Base-by-base conservation (phyloP, 1,140 invertebrate species). In the Ceratina calcarata region DNA sequence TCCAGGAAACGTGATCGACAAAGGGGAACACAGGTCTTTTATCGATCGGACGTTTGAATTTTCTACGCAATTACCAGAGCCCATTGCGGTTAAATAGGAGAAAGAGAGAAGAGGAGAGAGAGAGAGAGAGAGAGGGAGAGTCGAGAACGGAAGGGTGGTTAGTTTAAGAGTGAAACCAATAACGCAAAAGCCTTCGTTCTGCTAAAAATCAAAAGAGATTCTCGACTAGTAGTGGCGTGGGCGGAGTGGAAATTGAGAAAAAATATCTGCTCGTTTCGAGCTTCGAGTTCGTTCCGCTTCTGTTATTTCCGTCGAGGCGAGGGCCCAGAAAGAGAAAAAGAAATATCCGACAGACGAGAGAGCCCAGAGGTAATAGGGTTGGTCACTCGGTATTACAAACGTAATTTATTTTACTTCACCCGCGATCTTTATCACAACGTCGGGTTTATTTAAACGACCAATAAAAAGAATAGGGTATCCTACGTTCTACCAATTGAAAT, bases 361-460 rank as follows among this genome's bases (percentile, higher is more conserved):
- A 49, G 69, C 55, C 49, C 32, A 8, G 69, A 20, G 55, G 71
- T 83, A 86, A 80, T 77, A 77, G 51, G 49, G 24, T 61, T 73
- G 71, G 60, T 65, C 81, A 72, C 73, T 86, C 70, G 74, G 66
- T 81, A 81, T 82, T 88, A 86, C 82, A 78, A 81, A 87, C 69
- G 69, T 76, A 82, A 85, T 88, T 87, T 88, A 87, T 88, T 86
- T 86, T 86, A 86, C 78, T 86, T 81, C 78, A 74, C 49, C 60
- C 55, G 85, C 85, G 85, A 88, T 86, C 61, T 77, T 82, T 83
- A 88, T 86, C 86, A 62, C 61, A 62, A 62, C 70, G 55, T 57
- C 57, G 68, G 71, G 80, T 69, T 83, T 86, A 86, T 86, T 86
- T 83, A 86, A 86, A 79, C 77, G 64, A 20, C 49, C 55, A 24